Evolutionary conservation across 2,113 vertebrate species (phyloP).

Genomic region (Taurulus bubalis): DNA sequence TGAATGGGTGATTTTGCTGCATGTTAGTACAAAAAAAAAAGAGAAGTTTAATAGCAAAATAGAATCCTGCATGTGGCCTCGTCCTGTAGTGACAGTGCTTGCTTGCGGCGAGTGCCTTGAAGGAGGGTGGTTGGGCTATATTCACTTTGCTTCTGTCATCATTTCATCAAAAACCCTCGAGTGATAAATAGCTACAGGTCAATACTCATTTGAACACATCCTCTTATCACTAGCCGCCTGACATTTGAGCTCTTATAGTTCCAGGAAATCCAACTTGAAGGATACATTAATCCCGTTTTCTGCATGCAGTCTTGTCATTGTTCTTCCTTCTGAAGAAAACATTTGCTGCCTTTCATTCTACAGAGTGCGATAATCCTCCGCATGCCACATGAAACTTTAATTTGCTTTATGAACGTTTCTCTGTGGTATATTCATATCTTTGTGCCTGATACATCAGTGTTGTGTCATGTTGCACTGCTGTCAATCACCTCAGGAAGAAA

Average conservation of each 20-base stretch:
- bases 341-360: conserved; percentile 7
- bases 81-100: conserved; percentile 32
- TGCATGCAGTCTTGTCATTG: neutral
- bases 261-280: conserved; percentile 21
- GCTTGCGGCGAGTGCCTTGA: conserved; percentile 34
- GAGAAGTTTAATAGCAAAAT: conserved; percentile 81
- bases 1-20: conserved; percentile 58
- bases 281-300: neutral
- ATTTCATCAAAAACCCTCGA: conserved; percentile 29
- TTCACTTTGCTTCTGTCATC: conserved; percentile 14
- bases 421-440: conserved; percentile 30
- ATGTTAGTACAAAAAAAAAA: conserved; percentile 56
- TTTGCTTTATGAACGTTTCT: conserved; percentile 41
- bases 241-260: neutral
- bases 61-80: conserved; percentile 62
- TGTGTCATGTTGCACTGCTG: conserved; percentile 6
- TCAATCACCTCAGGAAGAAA: conserved; percentile 25
- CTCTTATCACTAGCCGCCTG: neutral
- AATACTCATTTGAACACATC: neutral
- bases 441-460: neutral
- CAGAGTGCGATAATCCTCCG: conserved; percentile 7
- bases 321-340: neutral
- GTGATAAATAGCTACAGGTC: conserved; percentile 39
- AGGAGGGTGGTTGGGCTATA: neutral
- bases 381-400: conserved; percentile 29